Conservation (phyloP, 2,113 vertebrate species). For the Urocolius indicus region DNA sequence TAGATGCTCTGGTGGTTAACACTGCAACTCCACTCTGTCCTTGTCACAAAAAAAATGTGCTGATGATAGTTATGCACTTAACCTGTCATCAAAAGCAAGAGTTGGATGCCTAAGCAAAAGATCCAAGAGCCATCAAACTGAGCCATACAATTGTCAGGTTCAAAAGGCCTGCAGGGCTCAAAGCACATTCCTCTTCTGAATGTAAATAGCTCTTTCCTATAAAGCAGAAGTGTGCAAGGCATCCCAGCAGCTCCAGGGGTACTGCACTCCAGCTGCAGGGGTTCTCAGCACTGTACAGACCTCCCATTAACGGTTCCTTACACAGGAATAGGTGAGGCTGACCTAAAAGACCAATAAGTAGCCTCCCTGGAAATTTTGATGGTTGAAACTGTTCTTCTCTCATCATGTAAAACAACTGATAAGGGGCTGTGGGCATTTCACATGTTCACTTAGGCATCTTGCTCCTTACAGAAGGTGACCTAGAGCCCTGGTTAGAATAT, state of each 20-base stretch:
- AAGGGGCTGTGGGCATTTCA: not conserved
- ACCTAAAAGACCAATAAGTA: not conserved
- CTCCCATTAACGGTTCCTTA: not conserved
- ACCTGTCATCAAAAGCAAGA: accelerated
- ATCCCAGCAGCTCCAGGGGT: not conserved
- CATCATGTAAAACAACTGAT: not conserved
- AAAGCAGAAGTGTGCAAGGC: not conserved
- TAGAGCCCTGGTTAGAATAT: not conserved
- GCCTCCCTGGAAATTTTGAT: not conserved
- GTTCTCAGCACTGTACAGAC: not conserved
- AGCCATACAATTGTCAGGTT: accelerated
- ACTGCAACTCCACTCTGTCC: not conserved
- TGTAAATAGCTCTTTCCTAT: not conserved
- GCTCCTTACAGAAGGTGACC: accelerated
- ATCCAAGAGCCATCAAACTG: not conserved
- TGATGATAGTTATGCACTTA: not conserved
- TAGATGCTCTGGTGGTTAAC: not conserved
- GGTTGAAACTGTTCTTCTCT: not conserved
- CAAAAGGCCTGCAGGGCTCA: not conserved
- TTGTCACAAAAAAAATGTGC: not conserved
- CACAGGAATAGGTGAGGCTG: not conserved
- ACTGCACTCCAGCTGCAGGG: not conserved
- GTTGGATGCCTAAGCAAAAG: not conserved
- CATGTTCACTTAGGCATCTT: not conserved
- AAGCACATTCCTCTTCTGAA: not conserved